Percentiles rank a stretch among this genome's conserved stretches.
These are phyloP conservation scores for Megastigmus dorsalis DNA, from an alignment of 2,888 invertebrate genomes.

Conservation along the genomic window DNA sequence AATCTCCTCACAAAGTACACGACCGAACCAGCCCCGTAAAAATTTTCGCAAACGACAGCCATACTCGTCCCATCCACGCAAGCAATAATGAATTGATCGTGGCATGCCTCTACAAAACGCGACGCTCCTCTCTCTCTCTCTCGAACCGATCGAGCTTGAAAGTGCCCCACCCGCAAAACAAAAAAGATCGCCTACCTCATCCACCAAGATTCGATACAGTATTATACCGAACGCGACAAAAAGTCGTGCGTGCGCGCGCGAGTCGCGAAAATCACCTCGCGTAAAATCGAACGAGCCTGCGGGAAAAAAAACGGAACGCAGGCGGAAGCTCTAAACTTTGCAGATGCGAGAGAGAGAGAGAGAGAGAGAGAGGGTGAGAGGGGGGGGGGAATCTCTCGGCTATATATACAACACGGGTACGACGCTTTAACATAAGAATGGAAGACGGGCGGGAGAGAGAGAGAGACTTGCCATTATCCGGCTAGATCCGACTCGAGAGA, in stretches of 20 bases:
- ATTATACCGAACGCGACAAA: no score
- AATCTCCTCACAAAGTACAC: no score
- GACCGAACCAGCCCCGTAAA: no score
- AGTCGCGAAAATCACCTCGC: conserved; percentile 39
- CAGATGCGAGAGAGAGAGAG: conserved; percentile 21
- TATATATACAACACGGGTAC: conserved; percentile 42
- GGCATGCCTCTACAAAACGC: conserved; percentile 4
- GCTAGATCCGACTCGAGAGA: conserved; percentile 70
- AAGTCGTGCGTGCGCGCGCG: no score
- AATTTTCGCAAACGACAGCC: background rate
- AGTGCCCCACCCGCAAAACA: background rate
- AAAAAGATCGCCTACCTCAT: no score
- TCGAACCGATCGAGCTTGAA: conserved; percentile 22
- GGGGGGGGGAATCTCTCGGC: conserved; percentile 42
- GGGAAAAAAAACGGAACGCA: no score
- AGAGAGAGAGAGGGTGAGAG: background rate
- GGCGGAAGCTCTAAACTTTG: no score
- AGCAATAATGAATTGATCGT: conserved; percentile 35
- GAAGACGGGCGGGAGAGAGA: conserved; percentile 57
- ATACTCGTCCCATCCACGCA: no score
- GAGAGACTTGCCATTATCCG: conserved; percentile 73
- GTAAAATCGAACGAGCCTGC: conserved; percentile 47
- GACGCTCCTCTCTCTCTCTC: no score
- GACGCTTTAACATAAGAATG: conserved; percentile 72
- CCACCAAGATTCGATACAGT: no score